Conservation (phyloP, 2,888 invertebrate species). For the Galeopsomyia nigrocyanea region DNA sequence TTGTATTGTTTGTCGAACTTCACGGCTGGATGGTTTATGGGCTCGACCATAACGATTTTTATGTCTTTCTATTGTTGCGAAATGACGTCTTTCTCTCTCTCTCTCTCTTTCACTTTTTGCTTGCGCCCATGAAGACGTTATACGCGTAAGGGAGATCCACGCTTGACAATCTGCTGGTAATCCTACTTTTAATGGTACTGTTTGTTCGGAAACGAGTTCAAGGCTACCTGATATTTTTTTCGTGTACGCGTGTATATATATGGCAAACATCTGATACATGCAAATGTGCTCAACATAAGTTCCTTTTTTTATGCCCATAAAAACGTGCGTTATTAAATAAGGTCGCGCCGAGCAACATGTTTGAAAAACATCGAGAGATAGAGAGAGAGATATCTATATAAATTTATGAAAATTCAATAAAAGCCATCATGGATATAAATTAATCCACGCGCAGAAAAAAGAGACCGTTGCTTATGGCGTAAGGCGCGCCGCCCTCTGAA, state of each 20-base stretch:
- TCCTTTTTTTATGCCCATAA: no score
- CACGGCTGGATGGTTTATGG: not conserved
- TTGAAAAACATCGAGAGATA: not conserved
- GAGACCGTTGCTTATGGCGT: no score
- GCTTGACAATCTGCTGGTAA: not conserved
- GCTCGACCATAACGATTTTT: conserved; percentile 10
- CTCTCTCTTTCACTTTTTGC: no score
- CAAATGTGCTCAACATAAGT: no score
- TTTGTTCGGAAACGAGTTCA: conserved; percentile 23
- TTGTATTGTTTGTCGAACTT: not conserved
- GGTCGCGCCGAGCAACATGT: no score
- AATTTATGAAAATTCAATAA: conserved; percentile 19
- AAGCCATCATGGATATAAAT: no score
- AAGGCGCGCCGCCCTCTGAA: not conserved
- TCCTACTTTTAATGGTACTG: conserved; percentile 1
- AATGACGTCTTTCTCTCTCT: conserved; percentile 12
- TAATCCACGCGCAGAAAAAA: no score
- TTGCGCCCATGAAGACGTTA: no score
- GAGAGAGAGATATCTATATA: not conserved
- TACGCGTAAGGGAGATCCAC: not conserved
- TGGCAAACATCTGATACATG: no score
- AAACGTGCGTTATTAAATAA: no score
- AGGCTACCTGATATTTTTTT: no score
- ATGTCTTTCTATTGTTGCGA: conserved; percentile 1
- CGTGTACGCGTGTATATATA: no score